Conservation (phyloP, 2,888 invertebrate genomes). For the Chouioia cunea region DNA sequence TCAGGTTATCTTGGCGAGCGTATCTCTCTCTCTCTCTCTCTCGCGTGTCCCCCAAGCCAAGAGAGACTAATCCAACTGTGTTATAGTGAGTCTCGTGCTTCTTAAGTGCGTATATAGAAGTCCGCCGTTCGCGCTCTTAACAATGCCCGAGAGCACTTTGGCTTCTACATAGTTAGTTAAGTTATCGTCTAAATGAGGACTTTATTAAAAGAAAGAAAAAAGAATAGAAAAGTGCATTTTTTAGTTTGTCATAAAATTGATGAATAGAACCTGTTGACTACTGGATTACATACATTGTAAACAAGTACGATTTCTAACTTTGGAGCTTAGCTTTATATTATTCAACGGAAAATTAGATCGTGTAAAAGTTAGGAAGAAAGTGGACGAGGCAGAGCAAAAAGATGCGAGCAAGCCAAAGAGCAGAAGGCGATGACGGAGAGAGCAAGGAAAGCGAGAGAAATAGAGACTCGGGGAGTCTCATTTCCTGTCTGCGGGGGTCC, state of each 20-base stretch:
- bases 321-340: no score
- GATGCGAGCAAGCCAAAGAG: slow-evolving; percentile 14
- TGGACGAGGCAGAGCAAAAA: neutral
- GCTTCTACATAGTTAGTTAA: neutral
- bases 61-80: slow-evolving; percentile 44
- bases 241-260: no score
- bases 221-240: no score
- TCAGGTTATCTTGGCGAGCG: slow-evolving; percentile 63
- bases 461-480: slow-evolving; percentile 64
- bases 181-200: neutral
- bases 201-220: neutral
- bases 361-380: no score
- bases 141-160: slow-evolving; percentile 16
- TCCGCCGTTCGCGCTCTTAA: slow-evolving; percentile 29
- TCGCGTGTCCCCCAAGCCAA: slow-evolving; percentile 18
- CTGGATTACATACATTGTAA: no score
- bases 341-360: no score
- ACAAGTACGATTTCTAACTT: no score
- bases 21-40: slow-evolving; percentile 56
- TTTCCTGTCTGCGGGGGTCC: slow-evolving; percentile 67
- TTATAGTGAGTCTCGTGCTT: slow-evolving; percentile 21
- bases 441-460: slow-evolving; percentile 29
- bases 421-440: slow-evolving; percentile 12
- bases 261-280: no score
- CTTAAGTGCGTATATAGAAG: slow-evolving; percentile 45